phyloP scores from a whole-genome alignment of 2,797 vertebrate species.

The Carapus acus region DNA sequence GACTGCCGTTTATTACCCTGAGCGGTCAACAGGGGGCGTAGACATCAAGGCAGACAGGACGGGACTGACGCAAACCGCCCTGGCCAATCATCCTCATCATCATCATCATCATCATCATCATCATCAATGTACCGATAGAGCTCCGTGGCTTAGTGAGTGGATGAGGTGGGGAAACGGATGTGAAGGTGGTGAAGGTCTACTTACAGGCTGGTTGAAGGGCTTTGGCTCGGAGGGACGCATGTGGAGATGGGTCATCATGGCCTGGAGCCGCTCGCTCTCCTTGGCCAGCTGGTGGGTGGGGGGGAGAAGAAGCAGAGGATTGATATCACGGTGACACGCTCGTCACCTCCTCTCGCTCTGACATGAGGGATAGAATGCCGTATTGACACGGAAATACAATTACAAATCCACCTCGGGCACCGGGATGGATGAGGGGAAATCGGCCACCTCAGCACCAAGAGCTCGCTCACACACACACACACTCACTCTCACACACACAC shows the following conservation, averaged over 20 bases:
- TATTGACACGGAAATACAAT: conserved; percentile 56
- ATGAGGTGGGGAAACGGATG: conserved; percentile 30
- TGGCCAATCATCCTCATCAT: background rate
- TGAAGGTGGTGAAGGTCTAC: conserved; percentile 24
- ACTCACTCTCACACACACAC: too few species aligned
- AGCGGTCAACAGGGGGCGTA: conserved; percentile 65
- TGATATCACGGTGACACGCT: conserved; percentile 19
- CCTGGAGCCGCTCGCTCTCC: conserved; percentile 96
- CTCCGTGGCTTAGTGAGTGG: background rate
- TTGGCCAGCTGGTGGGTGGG: conserved; percentile 97
- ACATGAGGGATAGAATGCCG: conserved; percentile 15
- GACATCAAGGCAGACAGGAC: conserved; percentile 45
- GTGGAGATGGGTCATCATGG: conserved; percentile 99
- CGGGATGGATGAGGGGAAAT: conserved; percentile 35
- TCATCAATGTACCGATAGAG: background rate
- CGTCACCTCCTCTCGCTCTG: conserved; percentile 19
- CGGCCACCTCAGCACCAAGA: conserved; percentile 35
- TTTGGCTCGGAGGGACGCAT: conserved; percentile 99
- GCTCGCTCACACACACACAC: conserved; percentile 32
- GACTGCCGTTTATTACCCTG: conserved; percentile 33
- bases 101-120: too few species aligned
- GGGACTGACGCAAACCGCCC: conserved; percentile 1
- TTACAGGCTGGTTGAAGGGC: conserved; percentile 95
- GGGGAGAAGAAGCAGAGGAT: conserved; percentile 38
- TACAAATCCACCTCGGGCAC: conserved; percentile 45